Evolutionary conservation across 2,797 vertebrate genomes (phyloP).

Genomic region (Argentina silus): DNA sequence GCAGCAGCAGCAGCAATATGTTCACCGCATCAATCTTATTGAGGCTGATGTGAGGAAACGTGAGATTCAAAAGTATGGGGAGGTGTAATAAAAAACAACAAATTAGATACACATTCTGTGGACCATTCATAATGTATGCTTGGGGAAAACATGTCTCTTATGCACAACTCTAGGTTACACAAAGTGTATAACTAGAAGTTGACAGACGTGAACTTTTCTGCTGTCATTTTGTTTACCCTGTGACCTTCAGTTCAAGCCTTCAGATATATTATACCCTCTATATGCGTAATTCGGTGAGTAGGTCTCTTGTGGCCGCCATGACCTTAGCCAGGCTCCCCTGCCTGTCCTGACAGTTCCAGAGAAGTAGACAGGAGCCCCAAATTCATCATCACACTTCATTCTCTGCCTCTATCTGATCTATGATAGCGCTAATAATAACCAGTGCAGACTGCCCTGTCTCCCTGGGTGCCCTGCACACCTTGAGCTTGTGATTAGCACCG

Average conservation of each 20-base stretch:
- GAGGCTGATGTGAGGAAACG: constrained; percentile 13
- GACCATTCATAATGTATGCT: not conserved
- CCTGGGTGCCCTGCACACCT: constrained; percentile 64
- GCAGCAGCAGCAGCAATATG: constrained; percentile 23
- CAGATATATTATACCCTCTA: constrained; percentile 40
- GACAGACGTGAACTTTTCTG: constrained; percentile 32
- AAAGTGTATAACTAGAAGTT: not conserved
- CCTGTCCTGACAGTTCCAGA: constrained; percentile 47
- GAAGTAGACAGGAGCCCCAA: constrained; percentile 62
- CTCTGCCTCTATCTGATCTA: constrained; percentile 79
- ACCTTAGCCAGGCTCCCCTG: constrained; percentile 63
- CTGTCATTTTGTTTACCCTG: constrained; percentile 26
- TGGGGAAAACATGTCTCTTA: not conserved
- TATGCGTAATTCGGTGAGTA: constrained; percentile 57
- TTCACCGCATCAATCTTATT: constrained; percentile 31
- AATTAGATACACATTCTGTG: not conserved
- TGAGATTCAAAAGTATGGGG: not conserved
- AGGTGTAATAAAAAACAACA: not conserved
- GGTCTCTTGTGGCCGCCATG: constrained; percentile 53
- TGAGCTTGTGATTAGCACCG: constrained; percentile 67
- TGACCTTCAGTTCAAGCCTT: constrained; percentile 54
- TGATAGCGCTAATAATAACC: constrained; percentile 80
- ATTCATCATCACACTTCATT: constrained; percentile 75
- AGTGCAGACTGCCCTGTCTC: constrained; percentile 60
- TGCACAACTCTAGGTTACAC: not conserved